phyloP scores from a whole-genome alignment of 2,113 vertebrate genomes.

The Cairina moschata region DNA sequence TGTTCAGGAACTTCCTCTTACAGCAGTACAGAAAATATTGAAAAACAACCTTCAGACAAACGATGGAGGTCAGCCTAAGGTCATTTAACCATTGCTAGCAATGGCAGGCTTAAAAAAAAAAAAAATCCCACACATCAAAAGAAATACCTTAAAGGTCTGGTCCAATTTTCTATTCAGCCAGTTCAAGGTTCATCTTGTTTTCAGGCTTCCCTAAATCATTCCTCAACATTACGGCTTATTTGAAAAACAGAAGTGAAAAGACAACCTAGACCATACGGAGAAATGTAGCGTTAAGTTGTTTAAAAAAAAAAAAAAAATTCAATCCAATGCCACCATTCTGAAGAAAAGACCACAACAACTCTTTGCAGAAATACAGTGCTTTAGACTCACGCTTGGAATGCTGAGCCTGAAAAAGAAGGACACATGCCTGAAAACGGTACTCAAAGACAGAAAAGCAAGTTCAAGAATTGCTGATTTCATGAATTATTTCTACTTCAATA shows the following conservation, averaged over 20 bases:
- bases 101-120: background rate
- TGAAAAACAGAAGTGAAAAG: background rate
- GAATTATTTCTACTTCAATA: background rate
- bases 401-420: background rate
- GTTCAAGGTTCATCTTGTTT: background rate
- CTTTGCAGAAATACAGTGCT: background rate
- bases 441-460: background rate
- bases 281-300: background rate
- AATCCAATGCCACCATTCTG: background rate
- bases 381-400: background rate
- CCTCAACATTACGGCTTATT: background rate
- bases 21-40: background rate
- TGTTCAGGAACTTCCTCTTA: background rate
- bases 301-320: background rate
- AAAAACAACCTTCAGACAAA: slow-evolving; percentile 3
- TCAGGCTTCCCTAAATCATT: background rate
- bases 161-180: background rate
- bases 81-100: background rate
- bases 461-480: background rate
- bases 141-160: background rate
- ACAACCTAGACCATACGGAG: background rate
- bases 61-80: background rate
- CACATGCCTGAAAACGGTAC: background rate
- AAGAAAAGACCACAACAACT: background rate
- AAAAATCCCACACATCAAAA: background rate